Base-by-base conservation (phyloP, 2,888 invertebrate species). In the Cantharis rufa region DNA sequence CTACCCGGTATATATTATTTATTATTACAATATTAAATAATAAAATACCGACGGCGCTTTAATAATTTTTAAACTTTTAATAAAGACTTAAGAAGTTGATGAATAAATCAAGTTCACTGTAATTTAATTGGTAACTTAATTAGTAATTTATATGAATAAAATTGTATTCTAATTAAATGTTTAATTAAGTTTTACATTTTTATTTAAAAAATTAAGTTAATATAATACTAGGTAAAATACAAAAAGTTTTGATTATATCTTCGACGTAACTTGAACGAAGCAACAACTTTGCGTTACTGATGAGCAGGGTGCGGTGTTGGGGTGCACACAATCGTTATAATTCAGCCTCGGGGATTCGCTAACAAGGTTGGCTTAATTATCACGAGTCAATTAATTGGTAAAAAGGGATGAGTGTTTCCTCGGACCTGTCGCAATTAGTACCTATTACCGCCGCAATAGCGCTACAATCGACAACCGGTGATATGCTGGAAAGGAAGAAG, bases 341-440 rank as follows among this genome's bases (percentile, higher is more conserved):
- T 82, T 80, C 80, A 81, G 83, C 82, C 82, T 81, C 81, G 81
- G 84, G 84, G 83, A 77, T 83, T 83, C 83, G 80, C 84, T 84
- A 85, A 85, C 84, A 84, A 83, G 84, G 84, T 84, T 86, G 85
- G 86, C 86, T 86, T 87, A 86, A 87, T 87, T 86, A 87, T 87
- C 86, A 84, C 85, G 84, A 86, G 86, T 86, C 86, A 86, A 86
- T 87, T 86, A 86, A 87, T 87, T 85, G 86, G 86, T 85, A 85
- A 86, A 86, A 85, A 84, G 84, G 85, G 84, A 83, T 82, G 83
- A 78, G 81, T 78, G 79, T 80, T 82, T 81, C 80, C 82, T 83
- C 82, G 83, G 84, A 84, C 84, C 84, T 84, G 84, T 84, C 84
- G 84, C 84, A 84, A 85, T 85, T 85, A 85, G 84, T 84, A 82